Conservation (phyloP, 2,113 vertebrate species). For the Mellivora capensis region DNA sequence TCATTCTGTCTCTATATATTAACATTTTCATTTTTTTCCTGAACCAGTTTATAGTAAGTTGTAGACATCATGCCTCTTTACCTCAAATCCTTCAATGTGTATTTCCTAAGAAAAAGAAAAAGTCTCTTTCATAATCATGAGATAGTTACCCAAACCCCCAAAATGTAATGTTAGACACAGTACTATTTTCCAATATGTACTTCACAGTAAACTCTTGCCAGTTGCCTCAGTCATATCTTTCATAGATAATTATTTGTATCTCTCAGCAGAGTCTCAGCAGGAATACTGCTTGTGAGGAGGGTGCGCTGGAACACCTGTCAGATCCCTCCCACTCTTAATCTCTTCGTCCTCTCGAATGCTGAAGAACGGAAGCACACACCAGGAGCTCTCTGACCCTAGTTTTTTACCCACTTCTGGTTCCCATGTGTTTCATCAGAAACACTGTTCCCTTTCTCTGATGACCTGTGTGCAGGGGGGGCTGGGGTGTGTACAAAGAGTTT, state of each 20-base stretch:
- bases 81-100: neutral
- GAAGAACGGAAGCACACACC: neutral
- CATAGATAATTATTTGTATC: neutral
- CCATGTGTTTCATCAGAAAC: neutral
- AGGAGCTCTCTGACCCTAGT: neutral
- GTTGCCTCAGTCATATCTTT: neutral
- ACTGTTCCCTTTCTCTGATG: neutral
- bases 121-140: neutral
- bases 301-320: neutral
- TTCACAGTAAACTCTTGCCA: neutral
- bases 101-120: conserved; percentile 4
- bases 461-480: too few relatives aligned
- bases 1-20: neutral
- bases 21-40: neutral
- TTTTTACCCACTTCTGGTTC: neutral
- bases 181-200: neutral
- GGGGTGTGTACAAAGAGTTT: neutral
- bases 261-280: neutral
- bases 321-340: neutral
- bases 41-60: neutral
- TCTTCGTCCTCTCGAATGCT: neutral
- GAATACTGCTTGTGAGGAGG: neutral
- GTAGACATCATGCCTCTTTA: neutral
- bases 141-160: neutral
- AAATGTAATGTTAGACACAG: neutral